These are phyloP conservation scores for Rattus norvegicus DNA, from an alignment of 2,113 vertebrate species.

Conservation along the genomic window GRCr8 NC_086024.1:129647001-129647500, in stretches of 20 bases:
- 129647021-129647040: too few relatives aligned
- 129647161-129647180: fast-evolving
- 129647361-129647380: background rate
- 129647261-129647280: background rate
- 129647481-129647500: constrained; percentile 12
- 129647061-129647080: fast-evolving
- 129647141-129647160: fast-evolving
- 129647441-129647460: constrained; percentile 27
- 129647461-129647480: constrained; percentile 53
- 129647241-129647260: too few relatives aligned
- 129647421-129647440: background rate
- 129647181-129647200: fast-evolving
- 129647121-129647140: fast-evolving
- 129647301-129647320: background rate
- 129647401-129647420: background rate
- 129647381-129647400: background rate
- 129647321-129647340: fast-evolving
- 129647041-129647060: background rate
- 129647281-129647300: background rate
- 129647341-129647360: fast-evolving
- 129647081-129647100: fast-evolving
- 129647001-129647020: background rate
- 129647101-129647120: fast-evolving
- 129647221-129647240: background rate
- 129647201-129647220: background rate